Conservation (phyloP, 2,888 invertebrate species). For the Cheilosia urbana region DNA sequence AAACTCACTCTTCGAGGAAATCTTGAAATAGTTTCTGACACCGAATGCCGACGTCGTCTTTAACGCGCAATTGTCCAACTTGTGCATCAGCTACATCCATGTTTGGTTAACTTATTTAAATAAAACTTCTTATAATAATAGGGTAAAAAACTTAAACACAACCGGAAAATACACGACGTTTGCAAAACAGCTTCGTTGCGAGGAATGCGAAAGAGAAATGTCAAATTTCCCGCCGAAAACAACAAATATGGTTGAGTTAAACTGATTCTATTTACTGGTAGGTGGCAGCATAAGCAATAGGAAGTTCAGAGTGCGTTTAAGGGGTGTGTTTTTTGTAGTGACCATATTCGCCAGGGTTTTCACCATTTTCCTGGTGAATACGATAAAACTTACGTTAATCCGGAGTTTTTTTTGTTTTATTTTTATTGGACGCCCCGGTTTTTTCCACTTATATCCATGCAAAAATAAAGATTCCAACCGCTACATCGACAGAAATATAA, state of each 20-base stretch:
- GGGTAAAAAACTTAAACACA: constrained; percentile 7
- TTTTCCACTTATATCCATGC: too few relatives aligned
- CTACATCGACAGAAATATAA: too few relatives aligned
- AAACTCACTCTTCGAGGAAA: constrained; percentile 94
- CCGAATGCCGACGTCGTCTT: constrained; percentile 95
- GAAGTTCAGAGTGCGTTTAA: background rate
- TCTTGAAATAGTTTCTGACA: constrained; percentile 98
- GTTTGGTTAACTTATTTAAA: constrained; percentile 64
- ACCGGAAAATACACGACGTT: constrained; percentile 32
- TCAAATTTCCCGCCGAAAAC: constrained; percentile 65
- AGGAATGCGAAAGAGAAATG: constrained; percentile 32
- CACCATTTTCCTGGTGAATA: too few relatives aligned
- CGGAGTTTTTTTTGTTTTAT: too few relatives aligned
- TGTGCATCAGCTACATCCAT: constrained; percentile 94
- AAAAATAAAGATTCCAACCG: too few relatives aligned
- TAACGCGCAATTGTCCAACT: constrained; percentile 90
- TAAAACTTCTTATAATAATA: constrained; percentile 1
- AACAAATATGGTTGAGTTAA: constrained; percentile 14
- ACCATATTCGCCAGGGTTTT: too few relatives aligned
- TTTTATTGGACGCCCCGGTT: too few relatives aligned
- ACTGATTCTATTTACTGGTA: background rate
- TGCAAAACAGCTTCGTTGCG: constrained; percentile 30
- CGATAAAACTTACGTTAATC: too few relatives aligned
- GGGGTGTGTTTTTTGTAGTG: background rate
- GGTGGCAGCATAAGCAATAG: constrained; percentile 11